Conservation (phyloP, 2,797 vertebrate species). For the Melopsittacus undulatus region DNA sequence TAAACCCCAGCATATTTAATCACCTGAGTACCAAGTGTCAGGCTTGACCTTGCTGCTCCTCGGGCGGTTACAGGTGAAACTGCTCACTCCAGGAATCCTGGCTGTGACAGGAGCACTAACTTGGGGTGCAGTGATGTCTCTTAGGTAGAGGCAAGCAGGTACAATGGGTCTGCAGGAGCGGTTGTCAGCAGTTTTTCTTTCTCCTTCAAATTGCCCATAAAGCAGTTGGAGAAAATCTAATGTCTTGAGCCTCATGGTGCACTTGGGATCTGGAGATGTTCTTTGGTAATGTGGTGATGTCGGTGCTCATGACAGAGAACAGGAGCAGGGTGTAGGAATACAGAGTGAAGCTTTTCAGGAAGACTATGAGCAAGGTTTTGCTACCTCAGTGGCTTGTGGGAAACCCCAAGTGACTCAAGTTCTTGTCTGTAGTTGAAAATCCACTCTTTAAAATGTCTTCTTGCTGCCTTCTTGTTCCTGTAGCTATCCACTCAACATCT, state of each 20-base stretch:
- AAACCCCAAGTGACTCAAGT: not conserved
- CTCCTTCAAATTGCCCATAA: not conserved
- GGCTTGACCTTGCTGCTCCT: not conserved
- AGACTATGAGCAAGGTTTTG: not conserved
- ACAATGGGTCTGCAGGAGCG: not conserved
- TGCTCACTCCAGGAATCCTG: not conserved
- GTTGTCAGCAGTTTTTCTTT: not conserved
- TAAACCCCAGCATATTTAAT: not conserved
- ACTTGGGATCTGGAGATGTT: not conserved
- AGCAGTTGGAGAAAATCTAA: slow-evolving; percentile 6
- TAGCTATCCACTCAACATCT: not conserved
- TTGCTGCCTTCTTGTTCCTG: fast-evolving
- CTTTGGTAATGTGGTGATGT: not conserved
- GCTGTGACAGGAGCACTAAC: not conserved
- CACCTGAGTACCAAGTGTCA: not conserved
- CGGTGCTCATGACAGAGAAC: not conserved
- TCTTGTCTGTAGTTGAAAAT: not conserved
- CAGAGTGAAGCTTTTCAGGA: not conserved
- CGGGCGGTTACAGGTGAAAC: not conserved
- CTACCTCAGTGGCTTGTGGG: not conserved
- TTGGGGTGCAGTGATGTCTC: not conserved
- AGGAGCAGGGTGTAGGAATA: not conserved
- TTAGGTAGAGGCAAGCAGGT: not conserved
- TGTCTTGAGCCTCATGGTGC: not conserved
- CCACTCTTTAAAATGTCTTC: not conserved